These are phyloP conservation scores for Sitta carolinensis DNA, from an alignment of 2,797 vertebrate genomes.

Conservation along the genomic window DNA sequence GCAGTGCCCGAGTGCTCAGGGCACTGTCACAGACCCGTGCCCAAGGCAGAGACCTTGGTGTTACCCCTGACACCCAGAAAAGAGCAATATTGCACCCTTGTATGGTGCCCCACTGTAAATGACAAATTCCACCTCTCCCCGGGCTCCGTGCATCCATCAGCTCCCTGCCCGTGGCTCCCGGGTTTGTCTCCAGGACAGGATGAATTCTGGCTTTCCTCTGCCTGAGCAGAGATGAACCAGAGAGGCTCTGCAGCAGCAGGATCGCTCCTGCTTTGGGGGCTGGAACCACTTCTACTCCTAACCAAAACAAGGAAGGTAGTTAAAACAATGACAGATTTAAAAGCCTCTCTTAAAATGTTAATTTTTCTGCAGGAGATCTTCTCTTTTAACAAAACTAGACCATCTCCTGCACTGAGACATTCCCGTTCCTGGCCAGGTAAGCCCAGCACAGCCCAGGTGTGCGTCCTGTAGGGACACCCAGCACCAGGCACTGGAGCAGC, in stretches of 20 bases:
- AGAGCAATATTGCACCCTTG: not conserved
- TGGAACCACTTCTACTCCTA: not conserved
- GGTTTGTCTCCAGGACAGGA: not conserved
- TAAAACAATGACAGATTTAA: not conserved
- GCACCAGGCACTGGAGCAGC: not conserved
- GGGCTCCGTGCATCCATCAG: not conserved
- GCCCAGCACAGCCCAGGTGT: not conserved
- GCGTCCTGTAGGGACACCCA: not conserved
- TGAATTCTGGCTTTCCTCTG: not conserved
- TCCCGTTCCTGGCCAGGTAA: not conserved
- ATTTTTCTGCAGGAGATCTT: not conserved
- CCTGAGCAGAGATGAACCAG: not conserved
- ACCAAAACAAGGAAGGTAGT: not conserved
- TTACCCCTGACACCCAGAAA: slow-evolving; percentile 21
- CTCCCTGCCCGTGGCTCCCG: not conserved
- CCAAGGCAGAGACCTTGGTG: slow-evolving; percentile 47
- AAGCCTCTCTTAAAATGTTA: not conserved
- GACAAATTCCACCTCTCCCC: not conserved
- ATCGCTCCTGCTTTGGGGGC: not conserved
- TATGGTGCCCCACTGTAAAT: not conserved
- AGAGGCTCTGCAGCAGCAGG: not conserved
- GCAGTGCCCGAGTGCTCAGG: not conserved
- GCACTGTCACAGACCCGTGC: not conserved
- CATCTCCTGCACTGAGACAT: not conserved
- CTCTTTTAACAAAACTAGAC: not conserved